phyloP scores from a whole-genome alignment of 2,113 vertebrate genomes.

The Probosciger aterrimus region DNA sequence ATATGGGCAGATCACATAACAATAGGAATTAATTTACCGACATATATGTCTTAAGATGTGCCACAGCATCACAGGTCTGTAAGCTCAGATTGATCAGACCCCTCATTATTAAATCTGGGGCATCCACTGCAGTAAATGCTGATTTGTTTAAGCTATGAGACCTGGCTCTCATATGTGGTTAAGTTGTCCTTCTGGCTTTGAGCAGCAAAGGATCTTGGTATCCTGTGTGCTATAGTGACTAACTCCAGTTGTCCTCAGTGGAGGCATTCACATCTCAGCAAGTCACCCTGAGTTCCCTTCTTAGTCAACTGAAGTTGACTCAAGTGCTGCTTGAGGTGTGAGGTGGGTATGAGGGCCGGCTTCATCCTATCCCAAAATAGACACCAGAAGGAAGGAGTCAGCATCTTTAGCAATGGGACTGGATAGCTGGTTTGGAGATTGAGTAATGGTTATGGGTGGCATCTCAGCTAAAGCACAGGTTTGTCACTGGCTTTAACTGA shows the following conservation, averaged over 20 bases:
- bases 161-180: background rate
- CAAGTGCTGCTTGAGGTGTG: background rate
- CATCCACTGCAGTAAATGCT: background rate
- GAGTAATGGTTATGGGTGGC: background rate
- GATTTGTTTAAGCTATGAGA: background rate
- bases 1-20: background rate
- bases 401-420: background rate
- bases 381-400: background rate
- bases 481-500: background rate
- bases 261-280: background rate
- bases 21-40: background rate
- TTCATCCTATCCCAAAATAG: background rate
- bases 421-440: background rate
- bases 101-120: background rate
- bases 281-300: background rate
- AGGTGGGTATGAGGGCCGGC: background rate
- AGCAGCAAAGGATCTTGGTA: background rate
- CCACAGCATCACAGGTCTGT: background rate
- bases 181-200: background rate
- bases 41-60: background rate
- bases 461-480: fast-evolving
- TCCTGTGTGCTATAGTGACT: background rate
- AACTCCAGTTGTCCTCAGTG: background rate
- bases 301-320: no score
- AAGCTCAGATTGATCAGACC: background rate